Conservation (phyloP, 2,888 invertebrate genomes). For the Arctia plantaginis region DNA sequence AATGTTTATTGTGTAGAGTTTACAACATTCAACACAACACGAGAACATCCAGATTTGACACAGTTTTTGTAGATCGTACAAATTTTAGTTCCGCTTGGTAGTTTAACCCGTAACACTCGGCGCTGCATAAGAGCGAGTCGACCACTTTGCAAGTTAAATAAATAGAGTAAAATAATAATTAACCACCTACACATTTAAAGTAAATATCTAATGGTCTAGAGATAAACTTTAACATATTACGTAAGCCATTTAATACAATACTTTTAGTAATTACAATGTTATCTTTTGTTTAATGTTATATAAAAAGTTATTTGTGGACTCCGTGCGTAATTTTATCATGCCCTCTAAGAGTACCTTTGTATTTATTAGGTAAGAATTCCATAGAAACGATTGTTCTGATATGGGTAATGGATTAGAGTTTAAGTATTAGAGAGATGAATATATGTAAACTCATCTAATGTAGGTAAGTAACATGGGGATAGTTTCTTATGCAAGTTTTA, state of each 20-base stretch:
- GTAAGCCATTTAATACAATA: constrained; percentile 9
- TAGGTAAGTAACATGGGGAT: background rate
- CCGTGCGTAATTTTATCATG: background rate
- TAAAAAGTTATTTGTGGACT: background rate
- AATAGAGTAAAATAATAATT: background rate
- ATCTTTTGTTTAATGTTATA: constrained; percentile 3
- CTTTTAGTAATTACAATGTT: background rate
- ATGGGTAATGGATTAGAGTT: background rate
- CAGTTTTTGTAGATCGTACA: background rate
- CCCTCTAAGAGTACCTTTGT: background rate
- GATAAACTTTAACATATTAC: background rate
- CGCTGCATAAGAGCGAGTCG: no score
- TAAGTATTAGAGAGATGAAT: background rate
- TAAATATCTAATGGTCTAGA: background rate
- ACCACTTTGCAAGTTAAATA: background rate
- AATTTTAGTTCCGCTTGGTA: no score
- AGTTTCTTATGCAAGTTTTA: background rate
- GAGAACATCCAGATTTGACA: background rate
- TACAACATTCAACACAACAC: background rate
- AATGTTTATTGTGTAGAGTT: background rate
- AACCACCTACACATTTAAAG: background rate
- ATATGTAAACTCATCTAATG: background rate
- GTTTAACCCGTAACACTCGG: no score
- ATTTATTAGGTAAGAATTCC: constrained; percentile 2
- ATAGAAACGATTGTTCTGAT: background rate